Evolutionary conservation across 2,888 invertebrate species (phyloP).

Genomic region (Melipona bicolor): DNA sequence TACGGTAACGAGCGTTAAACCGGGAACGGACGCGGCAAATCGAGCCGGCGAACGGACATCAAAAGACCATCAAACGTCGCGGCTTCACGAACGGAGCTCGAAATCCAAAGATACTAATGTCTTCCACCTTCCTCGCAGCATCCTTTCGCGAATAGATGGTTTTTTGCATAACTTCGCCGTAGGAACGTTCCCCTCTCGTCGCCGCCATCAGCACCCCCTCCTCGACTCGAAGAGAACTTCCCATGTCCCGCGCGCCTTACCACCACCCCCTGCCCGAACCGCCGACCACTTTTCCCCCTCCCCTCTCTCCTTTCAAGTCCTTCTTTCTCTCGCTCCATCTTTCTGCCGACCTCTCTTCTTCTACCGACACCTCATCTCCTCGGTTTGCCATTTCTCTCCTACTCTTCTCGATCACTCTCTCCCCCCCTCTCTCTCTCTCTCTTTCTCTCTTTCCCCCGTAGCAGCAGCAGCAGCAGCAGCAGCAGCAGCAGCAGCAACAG

Average conservation of each 20-base stretch:
- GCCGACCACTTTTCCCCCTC: conserved; percentile 13
- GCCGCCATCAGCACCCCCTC: conserved; percentile 66
- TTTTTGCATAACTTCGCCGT: conserved; percentile 67
- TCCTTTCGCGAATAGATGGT: conserved; percentile 59
- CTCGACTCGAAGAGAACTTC: conserved; percentile 31
- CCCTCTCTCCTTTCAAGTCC: background rate
- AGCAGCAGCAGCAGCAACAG: conserved; percentile 19
- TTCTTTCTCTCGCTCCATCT: conserved; percentile 48
- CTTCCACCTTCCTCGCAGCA: conserved; percentile 53
- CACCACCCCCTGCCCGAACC: conserved; percentile 49
- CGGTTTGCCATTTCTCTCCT: conserved; percentile 43
- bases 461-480: conserved; percentile 14
- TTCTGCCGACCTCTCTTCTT: conserved; percentile 37
- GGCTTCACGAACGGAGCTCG: conserved; percentile 16
- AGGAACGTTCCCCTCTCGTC: conserved; percentile 54
- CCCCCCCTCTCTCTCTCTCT: conserved; percentile 24
- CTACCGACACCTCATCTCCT: conserved; percentile 61
- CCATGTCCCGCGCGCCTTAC: conserved; percentile 52
- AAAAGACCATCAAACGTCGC: conserved; percentile 38
- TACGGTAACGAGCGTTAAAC: conserved; percentile 28
- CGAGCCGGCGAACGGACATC: conserved; percentile 21
- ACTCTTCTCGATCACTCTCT: conserved; percentile 33
- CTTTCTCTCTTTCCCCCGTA: conserved; percentile 48
- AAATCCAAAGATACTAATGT: conserved; percentile 44
- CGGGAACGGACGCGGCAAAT: conserved; percentile 14